phyloP scores from a whole-genome alignment of 30 jellyfish, hydroid and myxozoan genomes.

The Phacellophora camtschatica region DNA sequence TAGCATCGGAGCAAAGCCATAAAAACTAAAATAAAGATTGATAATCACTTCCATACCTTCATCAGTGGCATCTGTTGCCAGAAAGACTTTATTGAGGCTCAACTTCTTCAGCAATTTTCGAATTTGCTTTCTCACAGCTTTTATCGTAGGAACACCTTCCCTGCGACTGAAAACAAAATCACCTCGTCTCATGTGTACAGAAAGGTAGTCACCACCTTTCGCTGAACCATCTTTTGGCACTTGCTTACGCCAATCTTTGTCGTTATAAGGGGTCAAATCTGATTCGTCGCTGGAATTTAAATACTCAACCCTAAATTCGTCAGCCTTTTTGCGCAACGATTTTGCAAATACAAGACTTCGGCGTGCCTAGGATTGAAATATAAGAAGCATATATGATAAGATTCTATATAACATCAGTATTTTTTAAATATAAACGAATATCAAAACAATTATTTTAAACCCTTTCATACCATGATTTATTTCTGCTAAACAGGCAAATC shows the following conservation, averaged over 20 bases:
- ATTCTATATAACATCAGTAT: too few species aligned
- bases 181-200: constrained; percentile 90
- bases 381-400: too few species aligned
- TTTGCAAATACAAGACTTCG: constrained; percentile 94
- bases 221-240: constrained; percentile 94
- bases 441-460: too few species aligned
- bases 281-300: constrained; percentile 72
- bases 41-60: constrained; percentile 56
- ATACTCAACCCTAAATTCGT: constrained; percentile 60
- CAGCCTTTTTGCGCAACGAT: constrained; percentile 77
- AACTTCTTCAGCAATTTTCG: constrained; percentile 51
- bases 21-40: too few species aligned
- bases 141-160: constrained; percentile 87
- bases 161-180: constrained; percentile 78
- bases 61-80: constrained; percentile 85
- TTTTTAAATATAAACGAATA: too few species aligned
- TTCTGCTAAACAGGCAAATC: too few species aligned
- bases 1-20: too few species aligned
- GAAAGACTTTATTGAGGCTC: constrained; percentile 61
- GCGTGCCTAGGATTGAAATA: constrained; percentile 80
- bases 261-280: constrained; percentile 83
- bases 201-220: constrained; percentile 85
- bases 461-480: too few species aligned
- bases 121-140: constrained; percentile 63
- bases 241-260: constrained; percentile 82